Evolutionary conservation across 2,797 vertebrate genomes (phyloP).

Genomic region (Muscicapa striata): DNA sequence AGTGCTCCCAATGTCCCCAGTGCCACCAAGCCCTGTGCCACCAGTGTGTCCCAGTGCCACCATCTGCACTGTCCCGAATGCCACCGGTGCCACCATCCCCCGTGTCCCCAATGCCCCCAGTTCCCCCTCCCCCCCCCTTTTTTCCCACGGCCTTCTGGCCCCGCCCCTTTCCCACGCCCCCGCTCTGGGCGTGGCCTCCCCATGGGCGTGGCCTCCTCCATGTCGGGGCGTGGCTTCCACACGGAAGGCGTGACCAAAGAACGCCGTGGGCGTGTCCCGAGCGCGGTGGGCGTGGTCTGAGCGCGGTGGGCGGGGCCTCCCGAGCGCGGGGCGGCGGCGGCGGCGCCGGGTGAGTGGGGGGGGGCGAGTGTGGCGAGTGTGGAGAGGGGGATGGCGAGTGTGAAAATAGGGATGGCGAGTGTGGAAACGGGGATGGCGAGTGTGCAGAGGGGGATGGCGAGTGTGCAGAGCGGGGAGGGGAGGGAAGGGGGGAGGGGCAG

Average conservation of each 20-base stretch:
- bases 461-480: background rate
- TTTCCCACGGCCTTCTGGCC: background rate
- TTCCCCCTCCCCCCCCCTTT: no score
- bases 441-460: no score
- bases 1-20: no score
- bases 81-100: no score
- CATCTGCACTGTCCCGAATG: no score
- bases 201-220: background rate
- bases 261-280: background rate
- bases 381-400: no score
- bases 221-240: background rate
- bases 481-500: background rate
- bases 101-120: no score
- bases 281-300: background rate
- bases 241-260: no score
- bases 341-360: background rate
- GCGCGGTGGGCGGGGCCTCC: background rate
- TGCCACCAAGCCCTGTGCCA: no score
- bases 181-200: background rate
- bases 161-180: background rate
- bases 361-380: background rate
- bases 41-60: no score
- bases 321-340: background rate
- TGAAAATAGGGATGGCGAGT: no score
- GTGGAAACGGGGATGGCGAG: no score